A percentile compares a stretch with the other conserved stretches of the same genome.
These are phyloP conservation scores for Lycaena phlaeas DNA, from an alignment of 2,888 invertebrate species.

Conservation along the genomic window DNA sequence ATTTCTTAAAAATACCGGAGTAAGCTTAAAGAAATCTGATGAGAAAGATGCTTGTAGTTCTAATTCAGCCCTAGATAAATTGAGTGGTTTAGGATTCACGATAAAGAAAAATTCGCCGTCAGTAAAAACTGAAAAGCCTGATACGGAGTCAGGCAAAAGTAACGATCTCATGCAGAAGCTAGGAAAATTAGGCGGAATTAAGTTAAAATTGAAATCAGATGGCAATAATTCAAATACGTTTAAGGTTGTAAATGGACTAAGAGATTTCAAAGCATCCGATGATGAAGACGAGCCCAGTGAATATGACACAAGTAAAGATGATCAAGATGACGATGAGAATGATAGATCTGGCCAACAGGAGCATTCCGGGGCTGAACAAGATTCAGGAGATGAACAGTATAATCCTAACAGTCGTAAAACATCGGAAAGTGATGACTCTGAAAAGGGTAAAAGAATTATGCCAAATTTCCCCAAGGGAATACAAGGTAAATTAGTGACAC, in stretches of 20 bases:
- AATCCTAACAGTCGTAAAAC: slow-evolving; percentile 23
- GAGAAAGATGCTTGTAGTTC: slow-evolving; percentile 33
- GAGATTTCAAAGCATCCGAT: slow-evolving; percentile 58
- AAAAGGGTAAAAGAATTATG: slow-evolving; percentile 22
- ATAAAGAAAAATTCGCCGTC: slow-evolving; percentile 54
- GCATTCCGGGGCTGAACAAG: slow-evolving; percentile 33
- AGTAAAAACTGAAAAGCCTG: slow-evolving; percentile 47
- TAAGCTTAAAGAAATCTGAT: slow-evolving; percentile 45
- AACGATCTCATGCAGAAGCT: slow-evolving; percentile 51
- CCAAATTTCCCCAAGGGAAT: slow-evolving; percentile 30
- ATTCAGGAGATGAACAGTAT: slow-evolving; percentile 25
- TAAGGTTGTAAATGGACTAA: slow-evolving; percentile 59
- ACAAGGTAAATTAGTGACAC: slow-evolving; percentile 26
- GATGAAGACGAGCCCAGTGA: slow-evolving; percentile 48
- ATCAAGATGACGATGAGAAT: slow-evolving; percentile 30
- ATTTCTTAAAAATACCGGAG: slow-evolving; percentile 48
- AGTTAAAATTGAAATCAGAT: slow-evolving; percentile 60
- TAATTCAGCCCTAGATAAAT: slow-evolving; percentile 47
- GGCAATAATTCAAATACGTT: slow-evolving; percentile 50
- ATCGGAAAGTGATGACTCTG: slow-evolving; percentile 35
- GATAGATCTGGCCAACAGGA: slow-evolving; percentile 26
- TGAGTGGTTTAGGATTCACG: slow-evolving; percentile 59
- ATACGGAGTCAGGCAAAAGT: slow-evolving; percentile 25
- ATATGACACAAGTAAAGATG: slow-evolving; percentile 37
- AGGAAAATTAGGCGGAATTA: slow-evolving; percentile 58